Base-by-base conservation (phyloP, 2,113 vertebrate species). In the Elephantulus edwardii region DNA sequence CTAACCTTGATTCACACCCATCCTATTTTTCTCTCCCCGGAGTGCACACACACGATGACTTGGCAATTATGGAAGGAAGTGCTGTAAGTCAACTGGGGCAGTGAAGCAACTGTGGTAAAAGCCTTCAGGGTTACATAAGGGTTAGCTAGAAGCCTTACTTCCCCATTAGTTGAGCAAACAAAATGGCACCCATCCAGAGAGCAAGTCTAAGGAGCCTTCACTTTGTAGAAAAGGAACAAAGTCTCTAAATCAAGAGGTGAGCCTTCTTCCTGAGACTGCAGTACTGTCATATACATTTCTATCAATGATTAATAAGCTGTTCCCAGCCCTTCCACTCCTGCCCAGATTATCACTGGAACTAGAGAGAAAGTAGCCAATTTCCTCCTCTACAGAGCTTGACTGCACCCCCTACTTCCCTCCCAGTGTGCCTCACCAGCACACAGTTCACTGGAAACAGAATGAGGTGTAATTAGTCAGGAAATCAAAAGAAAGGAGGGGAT, bases 81-180 rank as follows among this genome's bases (percentile, higher is more conserved):
- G 20, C 22, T 74, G 92, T 81, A 92, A 95, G 94, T 95, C 92
- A 95, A 1, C 66, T 92, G 66, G 86, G 0, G 90, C 93, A 88
- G 76, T 76, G 44, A 93, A 71, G 64, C 42, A n/a, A 24, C 5
- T 10, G 35, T 9, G 93, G 88, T 50, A 52, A 42, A 33, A 91
- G 44, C 86, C 82, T 38, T 54, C 79, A 7, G 1, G 0, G 74
- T 95, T 95, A 66, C 90, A 74, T 35, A 95, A 87, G 90, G 76
- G 14, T n/a, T 11, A 0, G 74, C 87, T 50, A 44, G 28, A 10
- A 33, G 42, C n/a, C 4, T 2, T 0, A 56, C 66, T 88, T 93
- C 96, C 95, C 52, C 77, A 9, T 72, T 5, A 40, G 48, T 5
- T 68, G 42, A 2, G 38, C 62, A 56, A 52, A 46, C 6, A 35